These are phyloP conservation scores for Tuberolachnus salignus DNA, from an alignment of 2,888 invertebrate genomes.

Conservation along the genomic window DNA sequence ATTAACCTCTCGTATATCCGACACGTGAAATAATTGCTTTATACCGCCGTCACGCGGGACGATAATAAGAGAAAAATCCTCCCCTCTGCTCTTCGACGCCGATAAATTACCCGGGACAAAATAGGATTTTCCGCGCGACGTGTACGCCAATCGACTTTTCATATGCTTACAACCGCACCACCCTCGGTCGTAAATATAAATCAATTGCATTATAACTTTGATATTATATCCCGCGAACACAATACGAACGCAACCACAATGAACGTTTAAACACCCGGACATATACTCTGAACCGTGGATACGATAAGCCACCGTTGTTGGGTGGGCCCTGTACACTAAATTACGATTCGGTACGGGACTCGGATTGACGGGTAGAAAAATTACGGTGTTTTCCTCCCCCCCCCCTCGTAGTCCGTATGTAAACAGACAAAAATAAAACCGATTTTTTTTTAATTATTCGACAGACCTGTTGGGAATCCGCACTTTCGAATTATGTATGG, in stretches of 20 bases:
- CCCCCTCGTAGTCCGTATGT: too few species aligned
- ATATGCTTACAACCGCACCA: not conserved
- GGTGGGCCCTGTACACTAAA: too few species aligned
- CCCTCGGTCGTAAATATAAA: not conserved
- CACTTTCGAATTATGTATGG: too few species aligned
- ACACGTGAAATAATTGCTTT: conserved; percentile 34
- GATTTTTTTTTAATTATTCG: too few species aligned
- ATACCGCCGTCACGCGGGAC: not conserved
- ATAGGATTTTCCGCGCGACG: conserved; percentile 10
- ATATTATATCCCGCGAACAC: not conserved
- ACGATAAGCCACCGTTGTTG: too few species aligned
- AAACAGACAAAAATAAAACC: too few species aligned
- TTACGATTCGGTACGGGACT: too few species aligned
- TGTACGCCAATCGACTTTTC: not conserved
- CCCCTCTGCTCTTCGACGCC: not conserved
- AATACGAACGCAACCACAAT: not conserved
- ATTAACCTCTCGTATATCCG: conserved; percentile 29
- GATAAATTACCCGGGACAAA: conserved; percentile 22
- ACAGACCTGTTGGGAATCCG: too few species aligned
- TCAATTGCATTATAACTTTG: not conserved
- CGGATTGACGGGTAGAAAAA: too few species aligned
- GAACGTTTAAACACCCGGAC: too few species aligned
- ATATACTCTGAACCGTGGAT: too few species aligned
- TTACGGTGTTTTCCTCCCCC: too few species aligned
- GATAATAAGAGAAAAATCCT: conserved; percentile 24